Evolutionary conservation across 2,113 vertebrate species (phyloP), one percentile per base, ranked within the genome.

Genomic region (Collichthys lucidus): DNA sequence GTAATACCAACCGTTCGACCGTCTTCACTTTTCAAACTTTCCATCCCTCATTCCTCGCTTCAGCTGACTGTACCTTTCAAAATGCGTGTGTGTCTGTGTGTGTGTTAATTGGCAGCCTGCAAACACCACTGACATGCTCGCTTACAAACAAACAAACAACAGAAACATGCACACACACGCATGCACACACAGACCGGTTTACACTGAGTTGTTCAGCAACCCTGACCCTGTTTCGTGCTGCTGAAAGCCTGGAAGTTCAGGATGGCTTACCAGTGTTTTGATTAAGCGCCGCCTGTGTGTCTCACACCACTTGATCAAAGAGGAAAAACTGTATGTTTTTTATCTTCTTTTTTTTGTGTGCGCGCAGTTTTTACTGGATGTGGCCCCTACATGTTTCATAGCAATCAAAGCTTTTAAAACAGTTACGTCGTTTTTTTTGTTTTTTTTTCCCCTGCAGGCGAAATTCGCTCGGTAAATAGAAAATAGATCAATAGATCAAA

Each of bases 201-300:
- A 91, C 85, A 84, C 87, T 86, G 87, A 84, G 79, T 71, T 82
- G 82, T 83, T 84, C 85, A 77, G 83, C 85, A 74, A 69, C 83
- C 78, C 77, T 90, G 85, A 91, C 87, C 89, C 86, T 69, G 80
- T 76, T 90, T 91, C 91, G 86, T 88, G 80, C 87, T 66, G 88
- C 85, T 86, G 82, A 83, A 89, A 88, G 91, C 86, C 69, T 46
- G 63, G 49, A 87, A 88, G 87, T 92, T 91, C 86, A 86, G 83
- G 89, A 89, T 89, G 91, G 79, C 87, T 85, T 85, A 78, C 82
- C 91, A 84, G 79, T 85, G 89, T 90, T 91, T 90, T 92, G 90
- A 92, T 92, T 85, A 93, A 87, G 89, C 88, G 19, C 88, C 83
- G 91, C 59, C 84, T 79, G 72, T 87, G 63, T 86, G 82, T 84